A percentile compares a stretch with the other conserved stretches of the same genome.
Conservation (phyloP, 2,113 vertebrate species). For the Plectropomus leopardus region DNA sequence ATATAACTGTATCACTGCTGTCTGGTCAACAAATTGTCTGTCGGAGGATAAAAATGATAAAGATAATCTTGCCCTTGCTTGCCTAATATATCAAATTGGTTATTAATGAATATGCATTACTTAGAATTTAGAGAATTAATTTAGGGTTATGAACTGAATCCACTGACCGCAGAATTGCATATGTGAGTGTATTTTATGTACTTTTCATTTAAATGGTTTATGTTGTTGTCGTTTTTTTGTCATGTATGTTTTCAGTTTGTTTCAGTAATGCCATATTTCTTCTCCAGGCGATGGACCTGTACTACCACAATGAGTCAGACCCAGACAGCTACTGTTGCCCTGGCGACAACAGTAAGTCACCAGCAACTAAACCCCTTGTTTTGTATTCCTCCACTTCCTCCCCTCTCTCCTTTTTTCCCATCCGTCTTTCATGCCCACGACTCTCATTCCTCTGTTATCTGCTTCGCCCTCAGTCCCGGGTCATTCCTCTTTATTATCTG, state of each 20-base stretch:
- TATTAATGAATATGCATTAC: neutral
- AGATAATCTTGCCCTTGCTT: too few species aligned
- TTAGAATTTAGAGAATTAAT: neutral
- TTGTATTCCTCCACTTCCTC: slow-evolving; percentile 41
- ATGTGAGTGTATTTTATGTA: neutral
- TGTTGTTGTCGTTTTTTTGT: slow-evolving; percentile 2
- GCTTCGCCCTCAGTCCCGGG: neutral
- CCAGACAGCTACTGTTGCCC: slow-evolving; percentile 84
- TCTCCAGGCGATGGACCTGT: slow-evolving; percentile 86
- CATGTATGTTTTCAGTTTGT: neutral
- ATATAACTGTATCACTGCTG: too few species aligned
- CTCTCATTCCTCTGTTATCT: slow-evolving; percentile 9
- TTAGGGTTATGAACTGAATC: neutral
- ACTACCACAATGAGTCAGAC: slow-evolving; percentile 84
- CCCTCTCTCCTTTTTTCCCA: slow-evolving; percentile 9
- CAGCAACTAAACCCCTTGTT: slow-evolving; percentile 47
- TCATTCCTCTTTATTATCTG: slow-evolving; percentile 29
- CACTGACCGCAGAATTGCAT: neutral
- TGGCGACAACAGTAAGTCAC: slow-evolving; percentile 82
- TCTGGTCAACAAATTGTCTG: too few species aligned
- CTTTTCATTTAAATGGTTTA: slow-evolving; percentile 25
- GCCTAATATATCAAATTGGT: neutral
- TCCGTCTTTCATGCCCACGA: slow-evolving; percentile 1
- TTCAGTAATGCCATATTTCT: slow-evolving; percentile 48
- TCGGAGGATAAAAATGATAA: too few species aligned